Evolutionary conservation across 2,113 vertebrate species (phyloP), one percentile per base, ranked within the genome.

Genomic region (Ictalurus punctatus): DNA sequence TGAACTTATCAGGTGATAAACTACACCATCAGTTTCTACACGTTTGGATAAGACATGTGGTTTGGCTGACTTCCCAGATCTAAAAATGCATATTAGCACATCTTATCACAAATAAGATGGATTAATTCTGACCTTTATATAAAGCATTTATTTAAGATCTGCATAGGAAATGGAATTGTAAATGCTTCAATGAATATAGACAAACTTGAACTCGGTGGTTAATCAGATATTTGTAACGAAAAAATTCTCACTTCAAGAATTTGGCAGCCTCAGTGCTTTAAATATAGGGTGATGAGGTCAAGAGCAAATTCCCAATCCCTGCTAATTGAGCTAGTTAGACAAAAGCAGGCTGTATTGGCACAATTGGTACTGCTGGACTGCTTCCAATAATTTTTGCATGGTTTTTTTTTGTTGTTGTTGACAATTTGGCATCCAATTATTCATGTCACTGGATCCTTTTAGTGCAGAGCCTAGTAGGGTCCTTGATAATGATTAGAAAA

Each of bases 391-490:
- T 63, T 84, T 5, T 34, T 59, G 25, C 79, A 30, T 56, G 44
- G 44, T 82, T 87, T 63, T 79, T 74, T 23, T 7, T 79, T 54
- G 16, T 44, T 40, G n/a, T 25, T 44, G n/a, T 78, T 74, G 25
- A 69, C 67, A 84, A 58, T 69, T 88, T 54, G 48, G 23, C 61
- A 87, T 69, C 59, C 48, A 69, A 25, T 87, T 81, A 87, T 48
- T 34, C n/a, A 25, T 73, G 63, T 82, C 76, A 85, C 19, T 74
- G n/a, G 76, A 85, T 56, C 52, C 27, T 48, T 85, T 78, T 48
- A 48, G 34, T 63, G 89, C 52, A 85, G 74, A 61, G 63, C 71
- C 30, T 88, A n/a, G 40, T 81, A 52, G 89, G 63, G 40, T 44
- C 21, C 58, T 88, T 74, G 37, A 76, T 71, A 85, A 86, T 86